Base-by-base conservation (phyloP, 2,113 vertebrate genomes). In the Rynchops niger region DNA sequence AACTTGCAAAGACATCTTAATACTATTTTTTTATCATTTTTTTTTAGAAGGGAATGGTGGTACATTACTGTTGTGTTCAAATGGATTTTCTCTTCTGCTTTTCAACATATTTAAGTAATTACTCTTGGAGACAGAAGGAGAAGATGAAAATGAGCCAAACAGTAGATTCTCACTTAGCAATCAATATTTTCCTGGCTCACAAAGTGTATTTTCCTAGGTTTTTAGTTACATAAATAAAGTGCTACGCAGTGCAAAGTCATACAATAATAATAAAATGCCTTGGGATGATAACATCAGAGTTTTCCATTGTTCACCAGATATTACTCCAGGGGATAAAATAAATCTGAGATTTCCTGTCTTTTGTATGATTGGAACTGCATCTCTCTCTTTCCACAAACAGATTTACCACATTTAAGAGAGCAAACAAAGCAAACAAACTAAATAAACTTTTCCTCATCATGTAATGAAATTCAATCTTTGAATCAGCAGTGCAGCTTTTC, bases 271-370 rank as follows among this genome's bases (percentile, higher is more conserved):
- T 65, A 87, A 87, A 85, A 85, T 77, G 45, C 17, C 27, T 81
- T 82, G 62, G 66, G 55, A 78, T 61, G 38, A 92, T 73, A 82
- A 87, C 20, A 77, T 80, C 85, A 58, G n/a, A 32, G 42, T 90
- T 86, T 87, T 92, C 76, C 38, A 80, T 95, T 96, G 85, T 94
- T 96, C 34, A 14, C 26, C 27, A 90, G 49, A 69, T 85, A 81
- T 62, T 94, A 77, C 90, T 90, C 85, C 74, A 86, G 85, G 50
- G 79, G 10, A 88, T 83, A 96, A 73, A 95, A 85, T 66, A 38
- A 80, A 25, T 70, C 50, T 70, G 67, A 77, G 34, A 86, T 90
- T 96, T 95, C 85, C 90, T 81, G 66, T 77, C 40, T 90, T 95
- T 86, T 13, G 1, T 69, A 69, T 49, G 3, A 58, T 62, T 90